Base-by-base conservation (phyloP, 1,140 invertebrate species). In the Phymastichus coffea region DNA sequence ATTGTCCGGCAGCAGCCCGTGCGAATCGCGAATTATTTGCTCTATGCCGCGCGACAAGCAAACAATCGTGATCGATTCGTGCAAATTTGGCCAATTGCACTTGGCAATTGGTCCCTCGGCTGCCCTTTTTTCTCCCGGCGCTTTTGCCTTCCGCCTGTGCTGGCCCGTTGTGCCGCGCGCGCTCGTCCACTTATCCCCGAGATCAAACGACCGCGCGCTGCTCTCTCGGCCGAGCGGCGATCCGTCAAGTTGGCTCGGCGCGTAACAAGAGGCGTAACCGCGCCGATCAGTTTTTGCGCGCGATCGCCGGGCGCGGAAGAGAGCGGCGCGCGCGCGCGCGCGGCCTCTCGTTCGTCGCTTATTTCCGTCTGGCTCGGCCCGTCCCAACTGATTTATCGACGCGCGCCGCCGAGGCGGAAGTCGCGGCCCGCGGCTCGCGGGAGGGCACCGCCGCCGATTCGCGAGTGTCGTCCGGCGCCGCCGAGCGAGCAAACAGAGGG, bases 41-140 rank as follows among this genome's bases (percentile, higher is more conserved):
- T 65, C 70, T 66, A 68, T 70, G 67, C 65, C 70, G 66, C 72
- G n/a, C 4, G 22, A 14, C 14, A 55, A 65, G 66, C 72, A 70
- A 76, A 76, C 71, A 76, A 73, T 77, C 75, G 67, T 71, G 67
- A 76, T 77, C 74, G 75, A 76, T 75, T 76, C 75, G 74, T 77
- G 72, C 73, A 77, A 77, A 76, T 78, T 76, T 69, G 66, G 68
- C 72, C 71, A 75, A 76, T 74, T 72, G 68, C 62, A 63, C 70
- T 41, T 41, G n/a, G n/a, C n/a, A n/a, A n/a, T n/a, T n/a, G n/a
- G n/a, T n/a, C 52, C 26, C 30, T 17, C 41, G 26, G 54, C 62
- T 56, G 52, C 55, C 44, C 63, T 59, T 43, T 37, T 41, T 26
- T 53, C 58, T 20, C 46, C 61, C 51, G 25, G 19, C 12, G 35